phyloP scores from a whole-genome alignment of 2,113 vertebrate genomes.

The Dolichotis patagonum region DNA sequence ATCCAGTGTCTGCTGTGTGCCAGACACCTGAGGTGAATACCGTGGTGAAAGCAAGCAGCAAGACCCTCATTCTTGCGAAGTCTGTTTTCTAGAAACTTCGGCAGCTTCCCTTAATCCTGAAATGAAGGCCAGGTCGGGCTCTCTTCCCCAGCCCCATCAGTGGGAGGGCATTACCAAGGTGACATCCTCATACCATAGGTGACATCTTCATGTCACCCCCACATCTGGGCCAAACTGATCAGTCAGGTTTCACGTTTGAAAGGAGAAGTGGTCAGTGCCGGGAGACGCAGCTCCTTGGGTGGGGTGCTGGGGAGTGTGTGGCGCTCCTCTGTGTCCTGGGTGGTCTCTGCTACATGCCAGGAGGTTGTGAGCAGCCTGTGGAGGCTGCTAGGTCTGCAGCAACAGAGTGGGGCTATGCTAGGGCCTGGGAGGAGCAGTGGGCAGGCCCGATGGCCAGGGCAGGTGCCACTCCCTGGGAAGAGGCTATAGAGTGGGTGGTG shows the following conservation, averaged over 20 bases:
- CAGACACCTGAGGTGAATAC: not conserved
- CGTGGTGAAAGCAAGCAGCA: not conserved
- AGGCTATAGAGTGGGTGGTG: slow-evolving; percentile 33
- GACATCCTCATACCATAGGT: not conserved
- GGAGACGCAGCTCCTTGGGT: not conserved
- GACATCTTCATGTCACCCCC: not conserved
- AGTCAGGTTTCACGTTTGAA: not conserved
- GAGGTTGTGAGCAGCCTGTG: not conserved
- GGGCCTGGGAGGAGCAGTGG: not conserved
- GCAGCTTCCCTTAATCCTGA: not conserved
- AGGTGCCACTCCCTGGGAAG: slow-evolving; percentile 24
- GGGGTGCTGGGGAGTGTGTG: not conserved
- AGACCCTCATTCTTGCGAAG: not conserved
- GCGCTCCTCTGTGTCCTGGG: not conserved
- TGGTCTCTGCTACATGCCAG: not conserved
- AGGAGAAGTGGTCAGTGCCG: not conserved
- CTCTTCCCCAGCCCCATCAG: too few relatives aligned
- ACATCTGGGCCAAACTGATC: not conserved
- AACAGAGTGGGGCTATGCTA: not conserved
- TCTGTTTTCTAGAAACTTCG: not conserved
- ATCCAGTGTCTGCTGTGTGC: not conserved
- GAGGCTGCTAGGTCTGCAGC: not conserved
- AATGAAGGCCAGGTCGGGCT: not conserved
- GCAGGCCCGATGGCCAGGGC: not conserved
- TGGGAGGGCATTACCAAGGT: not conserved